phyloP scores from a whole-genome alignment of 2,888 invertebrate species.

The Drosophila cognata region DNA sequence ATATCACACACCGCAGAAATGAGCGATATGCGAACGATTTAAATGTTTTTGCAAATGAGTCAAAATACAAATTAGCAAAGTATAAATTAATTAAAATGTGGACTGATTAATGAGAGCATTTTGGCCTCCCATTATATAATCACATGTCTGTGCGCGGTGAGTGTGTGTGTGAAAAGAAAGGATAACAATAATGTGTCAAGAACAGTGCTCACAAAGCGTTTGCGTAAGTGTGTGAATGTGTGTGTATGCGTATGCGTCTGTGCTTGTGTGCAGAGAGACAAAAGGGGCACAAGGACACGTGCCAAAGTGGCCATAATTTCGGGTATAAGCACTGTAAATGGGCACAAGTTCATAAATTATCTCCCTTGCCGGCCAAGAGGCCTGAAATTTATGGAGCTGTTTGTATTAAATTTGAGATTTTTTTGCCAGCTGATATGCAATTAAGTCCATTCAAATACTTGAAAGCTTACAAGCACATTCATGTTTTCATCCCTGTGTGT shows the following conservation, averaged over 20 bases:
- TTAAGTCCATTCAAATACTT: slow-evolving; percentile 30
- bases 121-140: slow-evolving; percentile 23
- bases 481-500: background rate
- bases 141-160: slow-evolving; percentile 5
- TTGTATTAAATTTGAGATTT: slow-evolving; percentile 1
- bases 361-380: slow-evolving; percentile 11
- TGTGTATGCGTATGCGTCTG: slow-evolving; percentile 11
- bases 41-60: slow-evolving; percentile 22
- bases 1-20: background rate
- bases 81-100: slow-evolving; percentile 60
- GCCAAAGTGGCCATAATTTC: slow-evolving; percentile 53
- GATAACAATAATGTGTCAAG: slow-evolving; percentile 45
- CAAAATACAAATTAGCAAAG: slow-evolving; percentile 57
- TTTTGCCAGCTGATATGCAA: slow-evolving; percentile 40
- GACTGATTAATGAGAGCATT: slow-evolving; percentile 41
- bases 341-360: slow-evolving; percentile 70
- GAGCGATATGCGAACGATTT: slow-evolving; percentile 6
- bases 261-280: slow-evolving; percentile 1
- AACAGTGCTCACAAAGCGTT: slow-evolving; percentile 22
- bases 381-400: slow-evolving; percentile 13
- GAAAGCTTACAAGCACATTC: slow-evolving; percentile 21
- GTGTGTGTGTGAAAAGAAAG: slow-evolving; percentile 4
- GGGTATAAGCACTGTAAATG: slow-evolving; percentile 53
- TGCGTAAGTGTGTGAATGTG: slow-evolving; percentile 16
- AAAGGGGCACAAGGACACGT: slow-evolving; percentile 56